Percentiles rank a stretch among this genome's conserved stretches.
Evolutionary conservation across 92 coral and sea anemone species (phyloP).

Genomic region (Epizoanthus illoricatus): DNA sequence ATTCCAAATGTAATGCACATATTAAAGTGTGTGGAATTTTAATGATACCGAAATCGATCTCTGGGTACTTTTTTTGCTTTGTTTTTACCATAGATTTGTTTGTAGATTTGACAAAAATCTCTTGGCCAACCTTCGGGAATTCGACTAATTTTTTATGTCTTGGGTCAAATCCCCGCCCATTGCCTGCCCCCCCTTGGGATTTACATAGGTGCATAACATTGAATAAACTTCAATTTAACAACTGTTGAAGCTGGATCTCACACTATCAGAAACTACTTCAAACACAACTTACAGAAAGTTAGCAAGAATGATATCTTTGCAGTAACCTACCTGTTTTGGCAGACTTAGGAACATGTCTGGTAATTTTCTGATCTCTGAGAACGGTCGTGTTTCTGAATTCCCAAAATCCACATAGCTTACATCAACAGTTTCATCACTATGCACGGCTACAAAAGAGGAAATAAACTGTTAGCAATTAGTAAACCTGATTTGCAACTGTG

Average conservation of each 20-base stretch:
- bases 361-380: slow-evolving; percentile 82
- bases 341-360: slow-evolving; percentile 79
- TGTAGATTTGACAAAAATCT: too few species aligned
- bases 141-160: too few species aligned
- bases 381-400: slow-evolving; percentile 80
- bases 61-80: too few species aligned
- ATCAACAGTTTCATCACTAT: slow-evolving; percentile 75
- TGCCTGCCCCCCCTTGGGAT: too few species aligned
- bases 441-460: slow-evolving; percentile 51
- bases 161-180: too few species aligned
- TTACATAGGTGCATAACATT: too few species aligned
- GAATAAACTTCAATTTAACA: neutral
- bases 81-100: too few species aligned
- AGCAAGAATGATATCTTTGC: neutral
- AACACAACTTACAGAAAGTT: neutral
- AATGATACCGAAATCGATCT: too few species aligned
- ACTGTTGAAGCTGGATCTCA: neutral
- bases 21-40: too few species aligned
- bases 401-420: slow-evolving; percentile 94
- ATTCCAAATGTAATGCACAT: too few species aligned
- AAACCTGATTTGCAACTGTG: neutral
- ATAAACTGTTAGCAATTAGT: neutral
- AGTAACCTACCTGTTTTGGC: slow-evolving; percentile 67
- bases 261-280: neutral
- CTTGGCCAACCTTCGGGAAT: too few species aligned